A percentile compares a stretch with the other conserved stretches of the same genome.
phyloP scores from a whole-genome alignment of 2,797 vertebrate species.

The Atherinosoma microstoma region DNA sequence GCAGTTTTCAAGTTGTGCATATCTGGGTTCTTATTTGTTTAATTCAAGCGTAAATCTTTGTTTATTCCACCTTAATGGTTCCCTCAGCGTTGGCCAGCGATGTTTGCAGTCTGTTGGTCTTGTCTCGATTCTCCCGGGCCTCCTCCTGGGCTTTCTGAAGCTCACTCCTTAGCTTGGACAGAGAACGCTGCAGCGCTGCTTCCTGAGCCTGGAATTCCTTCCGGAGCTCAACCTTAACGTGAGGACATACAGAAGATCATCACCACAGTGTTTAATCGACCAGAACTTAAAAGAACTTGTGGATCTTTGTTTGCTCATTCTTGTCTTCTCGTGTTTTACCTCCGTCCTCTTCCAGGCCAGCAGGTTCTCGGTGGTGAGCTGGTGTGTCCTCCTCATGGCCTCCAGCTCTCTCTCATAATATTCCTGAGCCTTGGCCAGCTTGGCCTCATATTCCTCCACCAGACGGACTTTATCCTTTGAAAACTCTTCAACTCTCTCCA shows the following conservation, averaged over 20 bases:
- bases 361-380: conserved; percentile 95
- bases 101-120: conserved; percentile 93
- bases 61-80: conserved; percentile 87
- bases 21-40: neutral
- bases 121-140: conserved; percentile 90
- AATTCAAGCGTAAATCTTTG: neutral
- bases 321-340: conserved; percentile 48
- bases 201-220: conserved; percentile 98
- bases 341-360: conserved; percentile 96
- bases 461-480: conserved; percentile 89
- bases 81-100: conserved; percentile 91
- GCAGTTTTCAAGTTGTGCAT: neutral
- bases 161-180: conserved; percentile 93
- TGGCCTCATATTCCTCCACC: conserved; percentile 94
- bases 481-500: conserved; percentile 90
- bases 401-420: conserved; percentile 97
- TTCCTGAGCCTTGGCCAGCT: conserved; percentile 92
- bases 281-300: neutral
- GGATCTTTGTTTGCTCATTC: neutral
- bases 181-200: conserved; percentile 89
- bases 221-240: conserved; percentile 86
- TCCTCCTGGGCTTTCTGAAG: conserved; percentile 96
- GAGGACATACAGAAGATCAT: neutral
- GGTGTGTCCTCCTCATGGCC: conserved; percentile 94
- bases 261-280: neutral